A percentile compares a stretch with the other conserved stretches of the same genome.
Conservation (phyloP, 1,140 invertebrate species). For the Drosophila parvula region DNA sequence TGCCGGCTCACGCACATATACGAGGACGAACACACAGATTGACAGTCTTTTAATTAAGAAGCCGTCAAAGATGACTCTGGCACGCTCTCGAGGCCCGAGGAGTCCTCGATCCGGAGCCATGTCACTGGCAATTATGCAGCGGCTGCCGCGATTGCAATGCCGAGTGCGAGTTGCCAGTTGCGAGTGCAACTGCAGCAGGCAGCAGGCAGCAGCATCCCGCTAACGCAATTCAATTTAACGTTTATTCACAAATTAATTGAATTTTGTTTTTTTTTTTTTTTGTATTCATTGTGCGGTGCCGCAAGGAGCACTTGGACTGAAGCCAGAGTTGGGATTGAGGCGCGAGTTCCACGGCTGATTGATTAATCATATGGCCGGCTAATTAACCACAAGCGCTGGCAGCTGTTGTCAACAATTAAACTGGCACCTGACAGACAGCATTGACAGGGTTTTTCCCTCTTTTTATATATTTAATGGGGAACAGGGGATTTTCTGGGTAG, state of each 20-base stretch:
- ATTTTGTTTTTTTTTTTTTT: slow-evolving; percentile 25
- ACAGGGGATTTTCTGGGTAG: not conserved
- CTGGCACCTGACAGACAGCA: slow-evolving; percentile 36
- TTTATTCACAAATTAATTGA: slow-evolving; percentile 81
- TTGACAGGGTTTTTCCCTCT: not conserved
- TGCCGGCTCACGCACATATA: slow-evolving; percentile 30
- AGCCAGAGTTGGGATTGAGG: not conserved
- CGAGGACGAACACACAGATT: slow-evolving; percentile 61
- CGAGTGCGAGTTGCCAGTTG: not conserved
- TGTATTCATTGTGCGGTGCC: slow-evolving; percentile 56
- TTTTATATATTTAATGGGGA: not conserved
- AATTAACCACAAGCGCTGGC: slow-evolving; percentile 70
- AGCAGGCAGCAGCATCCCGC: slow-evolving; percentile 7
- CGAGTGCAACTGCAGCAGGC: slow-evolving; percentile 13
- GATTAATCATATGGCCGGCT: slow-evolving; percentile 57
- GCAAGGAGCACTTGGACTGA: slow-evolving; percentile 7
- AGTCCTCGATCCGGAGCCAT: slow-evolving; percentile 41
- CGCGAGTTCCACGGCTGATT: slow-evolving; percentile 15
- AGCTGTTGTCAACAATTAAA: slow-evolving; percentile 67
- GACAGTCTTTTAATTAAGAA: slow-evolving; percentile 83
- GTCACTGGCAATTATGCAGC: slow-evolving; percentile 78
- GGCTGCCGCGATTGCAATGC: slow-evolving; percentile 8
- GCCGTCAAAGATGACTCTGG: slow-evolving; percentile 78
- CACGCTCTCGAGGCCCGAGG: slow-evolving; percentile 53
- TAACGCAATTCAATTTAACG: slow-evolving; percentile 74